phyloP scores from a whole-genome alignment of 2,797 vertebrate species.

The Champsocephalus gunnari region DNA sequence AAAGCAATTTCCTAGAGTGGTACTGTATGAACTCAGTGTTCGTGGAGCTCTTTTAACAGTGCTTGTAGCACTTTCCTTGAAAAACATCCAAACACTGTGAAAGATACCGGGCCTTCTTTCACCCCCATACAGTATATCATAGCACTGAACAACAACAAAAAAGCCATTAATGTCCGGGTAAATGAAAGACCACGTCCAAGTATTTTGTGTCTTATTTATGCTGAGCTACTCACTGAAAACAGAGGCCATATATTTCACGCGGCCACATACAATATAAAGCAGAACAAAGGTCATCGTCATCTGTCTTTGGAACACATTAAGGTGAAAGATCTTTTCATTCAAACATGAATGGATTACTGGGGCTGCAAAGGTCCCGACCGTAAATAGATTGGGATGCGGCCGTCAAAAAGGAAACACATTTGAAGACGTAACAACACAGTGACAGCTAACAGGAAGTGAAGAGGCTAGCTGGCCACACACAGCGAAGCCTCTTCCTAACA shows the following conservation, averaged over 20 bases:
- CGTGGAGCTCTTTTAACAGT: slow-evolving; percentile 46
- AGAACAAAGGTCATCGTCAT: slow-evolving; percentile 70
- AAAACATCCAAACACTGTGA: slow-evolving; percentile 50
- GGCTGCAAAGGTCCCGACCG: slow-evolving; percentile 62
- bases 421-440: slow-evolving; percentile 3
- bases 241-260: slow-evolving; percentile 48
- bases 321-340: slow-evolving; percentile 71
- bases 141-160: slow-evolving; percentile 29
- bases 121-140: slow-evolving; percentile 46
- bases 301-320: slow-evolving; percentile 58
- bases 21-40: slow-evolving; percentile 56
- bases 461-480: not conserved
- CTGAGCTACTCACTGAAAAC: slow-evolving; percentile 45
- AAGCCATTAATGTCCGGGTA: slow-evolving; percentile 56
- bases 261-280: slow-evolving; percentile 45
- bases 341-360: slow-evolving; percentile 47
- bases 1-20: slow-evolving; percentile 66
- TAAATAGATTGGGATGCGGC: slow-evolving; percentile 59
- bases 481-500: not conserved
- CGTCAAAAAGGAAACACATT: not conserved
- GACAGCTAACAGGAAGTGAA: not conserved
- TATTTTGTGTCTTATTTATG: slow-evolving; percentile 67
- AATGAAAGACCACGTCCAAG: slow-evolving; percentile 63
- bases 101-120: slow-evolving; percentile 31
- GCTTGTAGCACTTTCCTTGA: slow-evolving; percentile 53